Base-by-base conservation (phyloP, 2,888 invertebrate genomes). In the Caradrina kadenii region DNA sequence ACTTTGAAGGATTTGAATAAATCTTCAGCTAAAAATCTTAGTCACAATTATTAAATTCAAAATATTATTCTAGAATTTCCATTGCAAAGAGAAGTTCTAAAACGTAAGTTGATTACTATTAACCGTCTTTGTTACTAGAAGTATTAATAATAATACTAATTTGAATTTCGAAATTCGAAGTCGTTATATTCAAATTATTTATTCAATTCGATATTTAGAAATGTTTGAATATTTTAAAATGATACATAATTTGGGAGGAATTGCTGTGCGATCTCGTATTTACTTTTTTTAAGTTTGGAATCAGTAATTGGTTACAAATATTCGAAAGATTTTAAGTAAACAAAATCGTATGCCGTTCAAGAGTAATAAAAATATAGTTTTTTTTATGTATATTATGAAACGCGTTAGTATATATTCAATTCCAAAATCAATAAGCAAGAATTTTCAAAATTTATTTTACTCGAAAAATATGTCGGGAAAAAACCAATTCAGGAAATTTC, bases 51-150 rank as follows among this genome's bases (percentile, higher is more conserved):
- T 52, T 45, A 35, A 59, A 63, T 22, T 22, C 13, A 13, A 48
- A 73, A 52, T 78, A 65, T 50, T 48, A 60, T 61, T 68, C 26
- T 3, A 50, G n/a, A 61, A 48, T 74, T 61, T 50, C n/a, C 10
- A 58, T 61, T 58, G 7, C n/a, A 63, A 61, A 79, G 17, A 26
- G 26, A 60, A 17, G 19, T 59, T 26, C 59, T 52, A 63, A 60
- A 63, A 39, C 22, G 52, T 39, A 21, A 35, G 31, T 45, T 48
- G n/a, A 63, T 15, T 62, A 64, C 45, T 50, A 70, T 67, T 59
- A 56, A 10, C 21, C 58, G 67, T 55, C 63, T 53, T 65, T 26
- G 19, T 63, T 39, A 50, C 22, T 64, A 61, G 76, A 66, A 17
- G 19, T 22, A 31, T 42, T 26, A 31, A 19, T 69, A 65, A 56